A percentile compares a stretch with the other conserved stretches of the same genome.
These are phyloP conservation scores for Drosophila pseudoobscura DNA, from an alignment of 1,140 invertebrate genomes.

Conservation along the genomic window DNA sequence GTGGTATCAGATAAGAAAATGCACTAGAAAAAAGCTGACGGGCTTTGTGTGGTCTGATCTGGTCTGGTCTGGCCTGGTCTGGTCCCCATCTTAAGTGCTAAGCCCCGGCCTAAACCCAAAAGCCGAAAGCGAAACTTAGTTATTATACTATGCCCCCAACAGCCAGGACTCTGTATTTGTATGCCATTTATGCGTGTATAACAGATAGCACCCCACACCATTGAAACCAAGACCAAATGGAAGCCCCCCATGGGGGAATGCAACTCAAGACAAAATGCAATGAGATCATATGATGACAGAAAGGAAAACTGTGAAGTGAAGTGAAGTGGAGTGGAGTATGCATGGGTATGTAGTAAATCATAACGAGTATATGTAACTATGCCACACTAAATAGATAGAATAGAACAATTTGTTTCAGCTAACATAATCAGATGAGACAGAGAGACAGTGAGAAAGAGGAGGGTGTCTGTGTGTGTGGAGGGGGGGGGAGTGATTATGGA, in stretches of 20 bases:
- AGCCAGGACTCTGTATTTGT: too few relatives aligned
- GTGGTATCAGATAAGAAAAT: slow-evolving; percentile 13
- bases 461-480: background rate
- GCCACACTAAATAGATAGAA: slow-evolving; percentile 44
- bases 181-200: background rate
- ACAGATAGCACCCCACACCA: slow-evolving; percentile 2
- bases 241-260: slow-evolving; percentile 22
- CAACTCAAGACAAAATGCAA: slow-evolving; percentile 71
- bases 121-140: too few relatives aligned
- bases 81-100: too few relatives aligned
- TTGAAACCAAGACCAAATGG: slow-evolving; percentile 23
- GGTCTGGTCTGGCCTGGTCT: too few relatives aligned
- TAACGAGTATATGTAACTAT: slow-evolving; percentile 24
- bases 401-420: slow-evolving; percentile 24
- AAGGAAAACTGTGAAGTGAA: slow-evolving; percentile 31
- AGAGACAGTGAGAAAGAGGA: too few relatives aligned
- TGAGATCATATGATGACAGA: slow-evolving; percentile 13
- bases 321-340: slow-evolving; percentile 2
- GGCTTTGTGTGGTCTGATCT: background rate
- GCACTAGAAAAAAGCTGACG: slow-evolving; percentile 33
- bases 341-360: slow-evolving; percentile 13
- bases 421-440: slow-evolving; percentile 15
- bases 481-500: slow-evolving; percentile 7
- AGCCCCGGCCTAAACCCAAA: too few relatives aligned
- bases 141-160: too few relatives aligned